Base-by-base conservation (phyloP, 1,140 invertebrate genomes). In the Tetranychus urticae region DNA sequence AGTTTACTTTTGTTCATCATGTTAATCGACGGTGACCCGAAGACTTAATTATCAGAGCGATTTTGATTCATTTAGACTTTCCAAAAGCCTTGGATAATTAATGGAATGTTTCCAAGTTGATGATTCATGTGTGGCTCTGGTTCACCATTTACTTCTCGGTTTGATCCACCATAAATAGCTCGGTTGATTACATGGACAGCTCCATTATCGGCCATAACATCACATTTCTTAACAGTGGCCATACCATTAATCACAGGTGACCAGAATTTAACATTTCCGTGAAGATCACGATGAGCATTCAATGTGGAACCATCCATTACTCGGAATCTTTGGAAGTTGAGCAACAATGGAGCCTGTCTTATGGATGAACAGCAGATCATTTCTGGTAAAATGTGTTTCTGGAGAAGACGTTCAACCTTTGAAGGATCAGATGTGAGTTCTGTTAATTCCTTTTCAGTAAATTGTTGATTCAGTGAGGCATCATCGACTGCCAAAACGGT, bases 141-240 rank as follows among this genome's bases (percentile, higher is more conserved):
- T 42, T 42, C 5, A 42, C 10, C 39, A 42, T 23, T 23, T 23
- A 23, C 23, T 23, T 23, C 23, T 23, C 10, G 39, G 10, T 10
- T 10, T 42, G 39, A 42, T 23, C 23, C 23, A 42, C 10, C 39
- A 10, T 52, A n/a, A 52, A 52, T 52, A 8, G 50, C 50, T 52
- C 50, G 50, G 31, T 52, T 52, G 23, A 80, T 74, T 54, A 76
- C 75, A 66, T 80, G 79, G 3, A 80, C 66, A 42, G 80, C 74
- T 50, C 79, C 79, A 68, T 80, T 80, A 13, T 72, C 74, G 54
- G 78, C 76, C 60, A 78, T 70, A 55, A 75, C 70, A 70, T 80
- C 78, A 69, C 79, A 80, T 64, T 76, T 74, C 23, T 73, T 76
- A 23, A 79, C 73, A 8, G 72, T 71, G 39, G 76, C 73, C 57